These are phyloP conservation scores for Oligia latruncula DNA, from an alignment of 2,888 invertebrate genomes.

Conservation along the genomic window DNA sequence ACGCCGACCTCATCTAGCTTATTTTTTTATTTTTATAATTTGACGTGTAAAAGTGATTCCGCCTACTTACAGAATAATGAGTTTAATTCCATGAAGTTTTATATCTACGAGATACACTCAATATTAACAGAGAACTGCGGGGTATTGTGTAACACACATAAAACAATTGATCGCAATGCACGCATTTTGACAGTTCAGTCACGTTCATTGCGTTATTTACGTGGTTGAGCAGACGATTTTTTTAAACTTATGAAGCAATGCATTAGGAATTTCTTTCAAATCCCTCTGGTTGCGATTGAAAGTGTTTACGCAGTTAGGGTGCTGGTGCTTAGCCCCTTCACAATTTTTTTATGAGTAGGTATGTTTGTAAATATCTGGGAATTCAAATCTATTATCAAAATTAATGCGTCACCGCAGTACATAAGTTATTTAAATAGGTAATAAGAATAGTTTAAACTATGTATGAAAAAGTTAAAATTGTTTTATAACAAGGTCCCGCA, in stretches of 20 bases:
- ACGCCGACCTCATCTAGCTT: too few species aligned
- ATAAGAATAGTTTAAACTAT: neutral
- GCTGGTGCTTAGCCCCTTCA: neutral
- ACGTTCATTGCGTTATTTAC: neutral
- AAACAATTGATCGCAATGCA: neutral
- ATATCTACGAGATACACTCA: neutral
- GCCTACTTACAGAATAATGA: too few species aligned
- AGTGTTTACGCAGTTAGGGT: neutral
- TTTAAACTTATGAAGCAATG: neutral
- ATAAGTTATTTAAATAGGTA: too few species aligned
- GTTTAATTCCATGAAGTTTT: neutral
- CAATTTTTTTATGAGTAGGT: neutral
- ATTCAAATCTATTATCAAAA: neutral
- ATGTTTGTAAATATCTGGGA: too few species aligned
- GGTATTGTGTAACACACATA: neutral
- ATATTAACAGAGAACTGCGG: neutral
- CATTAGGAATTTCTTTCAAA: neutral
- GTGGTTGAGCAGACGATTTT: neutral
- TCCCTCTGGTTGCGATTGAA: neutral
- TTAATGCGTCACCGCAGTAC: too few species aligned
- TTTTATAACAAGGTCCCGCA: neutral
- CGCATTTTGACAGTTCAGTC: neutral
- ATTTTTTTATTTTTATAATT: too few species aligned
- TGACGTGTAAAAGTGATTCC: too few species aligned
- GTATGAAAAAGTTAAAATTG: neutral